phyloP scores from a whole-genome alignment of 2,797 vertebrate species.

The Anabacerthia variegaticeps region DNA sequence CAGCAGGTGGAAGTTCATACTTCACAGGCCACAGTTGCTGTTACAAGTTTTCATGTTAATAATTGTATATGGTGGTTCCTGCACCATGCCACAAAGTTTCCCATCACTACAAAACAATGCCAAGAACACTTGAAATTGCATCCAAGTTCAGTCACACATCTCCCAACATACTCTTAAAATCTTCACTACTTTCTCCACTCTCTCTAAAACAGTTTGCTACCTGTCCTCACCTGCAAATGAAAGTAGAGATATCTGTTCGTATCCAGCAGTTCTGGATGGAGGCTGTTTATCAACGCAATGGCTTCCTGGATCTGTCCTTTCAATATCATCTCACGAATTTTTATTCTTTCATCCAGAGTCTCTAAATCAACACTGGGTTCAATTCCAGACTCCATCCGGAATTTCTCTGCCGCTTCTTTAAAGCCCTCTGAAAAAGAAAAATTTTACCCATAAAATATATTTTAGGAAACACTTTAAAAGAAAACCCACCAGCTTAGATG shows the following conservation, averaged over 20 bases:
- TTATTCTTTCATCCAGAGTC: conserved; percentile 96
- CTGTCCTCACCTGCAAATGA: conserved; percentile 88
- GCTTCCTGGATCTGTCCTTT: conserved; percentile 98
- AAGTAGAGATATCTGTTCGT: conserved; percentile 98
- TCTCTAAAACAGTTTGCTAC: neutral
- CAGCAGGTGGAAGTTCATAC: neutral
- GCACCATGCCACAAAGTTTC: neutral
- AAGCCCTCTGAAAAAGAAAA: conserved; percentile 88
- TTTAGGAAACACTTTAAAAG: neutral
- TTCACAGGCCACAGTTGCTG: neutral
- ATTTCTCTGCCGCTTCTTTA: conserved; percentile 98
- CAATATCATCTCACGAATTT: conserved; percentile 96
- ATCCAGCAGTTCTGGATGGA: conserved; percentile 95
- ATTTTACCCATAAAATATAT: neutral
- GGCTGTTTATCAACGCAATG: conserved; percentile 93
- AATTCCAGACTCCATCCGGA: conserved; percentile 97
- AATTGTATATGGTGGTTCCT: neutral
- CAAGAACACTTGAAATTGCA: neutral
- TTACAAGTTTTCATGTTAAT: neutral
- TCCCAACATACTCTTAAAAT: rapidly evolving
- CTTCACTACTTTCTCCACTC: neutral
- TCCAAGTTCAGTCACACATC: neutral
- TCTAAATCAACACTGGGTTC: conserved; percentile 96
- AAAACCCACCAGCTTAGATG: neutral
- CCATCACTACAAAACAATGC: rapidly evolving